Conservation (phyloP, 2,797 vertebrate genomes). For the Leucoraja ocellata region DNA sequence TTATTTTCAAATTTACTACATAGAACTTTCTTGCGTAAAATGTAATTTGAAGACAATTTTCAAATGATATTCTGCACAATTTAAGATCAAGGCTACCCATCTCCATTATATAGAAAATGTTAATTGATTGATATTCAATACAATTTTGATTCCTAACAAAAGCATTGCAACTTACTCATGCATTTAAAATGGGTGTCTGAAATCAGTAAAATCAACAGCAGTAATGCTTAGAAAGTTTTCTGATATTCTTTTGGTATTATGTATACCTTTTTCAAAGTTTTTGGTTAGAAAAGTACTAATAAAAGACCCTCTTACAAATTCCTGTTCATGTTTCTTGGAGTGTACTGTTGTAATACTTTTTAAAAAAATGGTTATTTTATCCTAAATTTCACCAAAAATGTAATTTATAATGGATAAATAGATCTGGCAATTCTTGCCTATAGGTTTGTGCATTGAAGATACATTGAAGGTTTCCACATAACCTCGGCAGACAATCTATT, state of each 20-base stretch:
- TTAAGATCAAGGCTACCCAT: background rate
- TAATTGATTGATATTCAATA: background rate
- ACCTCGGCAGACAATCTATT: background rate
- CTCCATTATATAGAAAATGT: background rate
- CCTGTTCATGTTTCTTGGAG: no score
- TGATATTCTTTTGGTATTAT: background rate
- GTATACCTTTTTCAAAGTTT: background rate
- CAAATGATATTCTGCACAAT: background rate
- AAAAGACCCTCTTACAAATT: background rate
- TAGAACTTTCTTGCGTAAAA: background rate
- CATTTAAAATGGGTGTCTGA: background rate
- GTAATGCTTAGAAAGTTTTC: background rate
- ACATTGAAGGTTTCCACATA: background rate
- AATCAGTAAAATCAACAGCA: background rate
- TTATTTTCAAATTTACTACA: background rate
- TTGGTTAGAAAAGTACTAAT: background rate
- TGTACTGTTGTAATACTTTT: background rate
- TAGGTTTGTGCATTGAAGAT: background rate
- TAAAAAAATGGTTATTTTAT: background rate
- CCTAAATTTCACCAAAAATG: background rate
- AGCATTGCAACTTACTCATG: background rate
- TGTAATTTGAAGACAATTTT: background rate
- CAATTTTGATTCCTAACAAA: background rate
- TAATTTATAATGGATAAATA: background rate
- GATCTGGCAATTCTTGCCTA: background rate